Evolutionary conservation across 2,113 vertebrate species (phyloP).

Genomic region (Paralichthys olivaceus): DNA sequence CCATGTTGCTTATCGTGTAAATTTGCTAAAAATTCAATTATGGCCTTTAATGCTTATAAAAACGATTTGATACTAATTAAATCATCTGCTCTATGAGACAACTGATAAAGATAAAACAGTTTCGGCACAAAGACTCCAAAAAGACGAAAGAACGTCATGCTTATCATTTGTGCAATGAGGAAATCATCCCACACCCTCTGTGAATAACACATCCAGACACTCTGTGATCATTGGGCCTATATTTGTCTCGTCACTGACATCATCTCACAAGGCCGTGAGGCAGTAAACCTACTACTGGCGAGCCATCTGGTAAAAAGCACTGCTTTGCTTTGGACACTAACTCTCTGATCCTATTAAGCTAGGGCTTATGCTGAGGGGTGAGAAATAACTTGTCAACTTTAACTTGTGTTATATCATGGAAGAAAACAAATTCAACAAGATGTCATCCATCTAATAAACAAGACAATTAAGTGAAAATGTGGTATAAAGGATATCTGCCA

Average conservation of each 20-base stretch:
- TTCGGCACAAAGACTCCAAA: background rate
- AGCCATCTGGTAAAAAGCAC: conserved; percentile 49
- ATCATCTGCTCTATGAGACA: conserved; percentile 2
- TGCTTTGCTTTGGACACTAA: conserved; percentile 18
- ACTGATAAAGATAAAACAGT: background rate
- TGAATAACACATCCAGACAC: background rate
- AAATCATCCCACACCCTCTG: background rate
- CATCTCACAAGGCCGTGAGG: conserved; percentile 36
- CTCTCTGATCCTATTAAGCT: conserved; percentile 65
- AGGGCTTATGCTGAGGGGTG: conserved; percentile 48
- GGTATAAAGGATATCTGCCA: conserved; percentile 94
- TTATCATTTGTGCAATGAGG: background rate
- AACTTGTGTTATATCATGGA: conserved; percentile 1
- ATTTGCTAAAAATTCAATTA: background rate
- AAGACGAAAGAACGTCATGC: background rate
- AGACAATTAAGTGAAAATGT: background rate
- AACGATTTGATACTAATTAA: background rate
- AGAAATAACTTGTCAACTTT: conserved; percentile 43
- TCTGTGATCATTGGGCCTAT: conserved; percentile 13
- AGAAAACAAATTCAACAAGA: conserved; percentile 5
- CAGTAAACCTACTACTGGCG: conserved; percentile 42
- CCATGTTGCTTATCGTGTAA: background rate
- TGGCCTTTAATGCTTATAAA: background rate
- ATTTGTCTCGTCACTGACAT: conserved; percentile 29
- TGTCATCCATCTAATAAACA: background rate